These are phyloP conservation scores for Wiebesia pumilae DNA, from an alignment of 1,140 invertebrate species.

Conservation along the genomic window DNA sequence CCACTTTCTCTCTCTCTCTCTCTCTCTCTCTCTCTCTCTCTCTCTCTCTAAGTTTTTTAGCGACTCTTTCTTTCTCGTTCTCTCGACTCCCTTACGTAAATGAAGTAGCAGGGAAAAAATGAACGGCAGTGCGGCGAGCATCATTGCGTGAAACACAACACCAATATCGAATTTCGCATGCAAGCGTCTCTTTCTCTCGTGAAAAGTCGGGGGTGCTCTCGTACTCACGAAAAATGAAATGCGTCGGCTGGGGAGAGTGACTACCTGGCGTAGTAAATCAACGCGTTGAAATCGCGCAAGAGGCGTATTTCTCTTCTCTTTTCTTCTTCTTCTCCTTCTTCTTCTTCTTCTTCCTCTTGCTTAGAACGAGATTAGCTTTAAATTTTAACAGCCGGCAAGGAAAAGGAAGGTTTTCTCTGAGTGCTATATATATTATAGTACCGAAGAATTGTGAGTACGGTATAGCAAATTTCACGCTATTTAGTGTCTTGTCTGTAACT, in stretches of 20 bases:
- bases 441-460: not conserved
- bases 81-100: not conserved
- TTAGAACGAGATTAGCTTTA: constrained; percentile 15
- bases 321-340: not conserved
- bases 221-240: constrained; percentile 4
- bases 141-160: constrained; percentile 56
- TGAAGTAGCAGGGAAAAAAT: not conserved
- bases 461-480: constrained; percentile 5
- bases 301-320: constrained; percentile 17
- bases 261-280: constrained; percentile 41
- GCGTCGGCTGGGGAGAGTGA: not conserved
- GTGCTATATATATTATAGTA: not conserved
- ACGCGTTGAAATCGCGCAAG: constrained; percentile 6
- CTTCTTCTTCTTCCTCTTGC: constrained; percentile 4
- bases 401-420: not conserved
- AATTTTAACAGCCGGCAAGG: constrained; percentile 27
- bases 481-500: not conserved
- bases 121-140: constrained; percentile 34
- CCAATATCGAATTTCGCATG: constrained; percentile 58
- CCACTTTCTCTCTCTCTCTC: not conserved
- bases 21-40: not conserved
- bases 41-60: not conserved
- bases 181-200: not conserved
- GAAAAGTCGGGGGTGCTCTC: constrained; percentile 1
- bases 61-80: not conserved